These are phyloP conservation scores for Urocynchramus pylzowi DNA, from an alignment of 2,113 vertebrate genomes.

Conservation along the genomic window DNA sequence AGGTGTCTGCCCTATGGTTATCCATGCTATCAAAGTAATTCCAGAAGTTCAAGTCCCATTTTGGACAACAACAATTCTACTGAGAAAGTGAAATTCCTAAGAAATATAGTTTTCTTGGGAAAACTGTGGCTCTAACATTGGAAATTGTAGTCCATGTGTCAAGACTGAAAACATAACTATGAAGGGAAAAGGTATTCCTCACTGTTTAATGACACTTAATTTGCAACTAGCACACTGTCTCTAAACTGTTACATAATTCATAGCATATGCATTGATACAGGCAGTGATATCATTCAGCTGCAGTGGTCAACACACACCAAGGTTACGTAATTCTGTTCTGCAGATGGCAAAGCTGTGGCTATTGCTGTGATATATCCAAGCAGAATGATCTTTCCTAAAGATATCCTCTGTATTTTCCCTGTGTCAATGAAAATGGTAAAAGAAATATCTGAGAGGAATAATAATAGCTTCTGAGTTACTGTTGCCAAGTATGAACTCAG, in stretches of 20 bases:
- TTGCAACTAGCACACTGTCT: neutral
- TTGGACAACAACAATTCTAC: neutral
- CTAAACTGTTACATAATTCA: neutral
- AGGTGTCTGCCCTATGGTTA: neutral
- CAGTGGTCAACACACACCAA: neutral
- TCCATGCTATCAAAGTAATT: neutral
- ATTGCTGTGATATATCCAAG: neutral
- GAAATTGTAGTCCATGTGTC: neutral
- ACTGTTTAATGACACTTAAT: neutral
- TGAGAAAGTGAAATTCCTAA: neutral
- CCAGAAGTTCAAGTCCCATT: neutral
- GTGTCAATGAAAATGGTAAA: neutral
- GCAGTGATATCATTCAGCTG: neutral
- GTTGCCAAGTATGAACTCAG: neutral
- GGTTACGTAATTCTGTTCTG: neutral
- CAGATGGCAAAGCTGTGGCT: neutral
- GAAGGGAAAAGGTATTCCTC: neutral
- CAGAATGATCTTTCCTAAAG: neutral
- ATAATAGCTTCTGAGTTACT: neutral
- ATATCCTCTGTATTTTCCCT: neutral
- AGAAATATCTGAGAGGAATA: neutral
- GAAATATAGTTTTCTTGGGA: neutral
- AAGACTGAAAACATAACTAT: neutral
- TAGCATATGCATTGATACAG: neutral
- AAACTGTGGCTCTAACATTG: neutral